phyloP scores from a whole-genome alignment of 2,113 vertebrate genomes.

The Epinephelus moara region DNA sequence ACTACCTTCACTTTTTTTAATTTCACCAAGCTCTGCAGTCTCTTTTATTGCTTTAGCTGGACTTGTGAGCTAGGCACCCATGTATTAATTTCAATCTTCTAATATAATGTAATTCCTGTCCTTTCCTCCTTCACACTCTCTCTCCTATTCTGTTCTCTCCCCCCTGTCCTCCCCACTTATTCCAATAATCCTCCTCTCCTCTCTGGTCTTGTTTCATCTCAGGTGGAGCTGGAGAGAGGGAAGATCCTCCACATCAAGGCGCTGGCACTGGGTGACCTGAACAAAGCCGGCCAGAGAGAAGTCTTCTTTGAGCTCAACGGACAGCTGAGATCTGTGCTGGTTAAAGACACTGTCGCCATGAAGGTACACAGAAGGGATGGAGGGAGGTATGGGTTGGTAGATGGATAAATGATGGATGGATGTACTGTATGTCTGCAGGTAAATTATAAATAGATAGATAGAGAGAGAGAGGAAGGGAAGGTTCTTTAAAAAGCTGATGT shows the following conservation, averaged over 20 bases:
- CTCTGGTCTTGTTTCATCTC: constrained; percentile 25
- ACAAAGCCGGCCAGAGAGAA: constrained; percentile 92
- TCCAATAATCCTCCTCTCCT: background rate
- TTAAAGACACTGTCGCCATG: constrained; percentile 93
- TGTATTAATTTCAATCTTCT: constrained; percentile 42
- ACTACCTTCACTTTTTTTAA: constrained; percentile 33
- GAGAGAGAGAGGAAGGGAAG: background rate
- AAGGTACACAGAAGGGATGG: constrained; percentile 84
- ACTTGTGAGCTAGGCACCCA: constrained; percentile 17
- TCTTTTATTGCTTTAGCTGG: constrained; percentile 33
- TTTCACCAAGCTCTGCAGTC: constrained; percentile 34
- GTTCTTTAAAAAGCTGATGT: background rate
- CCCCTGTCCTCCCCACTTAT: background rate
- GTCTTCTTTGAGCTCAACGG: constrained; percentile 96
- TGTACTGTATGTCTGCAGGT: background rate
- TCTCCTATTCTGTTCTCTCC: background rate
- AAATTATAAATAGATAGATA: background rate
- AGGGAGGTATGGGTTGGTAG: background rate
- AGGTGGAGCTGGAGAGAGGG: constrained; percentile 95
- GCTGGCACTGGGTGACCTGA: constrained; percentile 92
- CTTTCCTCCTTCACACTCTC: background rate
- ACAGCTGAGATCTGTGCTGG: constrained; percentile 92
- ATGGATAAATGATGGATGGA: background rate
- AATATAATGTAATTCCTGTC: constrained; percentile 22
- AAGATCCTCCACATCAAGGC: constrained; percentile 96